phyloP scores from a whole-genome alignment of 2,888 invertebrate species.

The Limnephilus marmoratus region DNA sequence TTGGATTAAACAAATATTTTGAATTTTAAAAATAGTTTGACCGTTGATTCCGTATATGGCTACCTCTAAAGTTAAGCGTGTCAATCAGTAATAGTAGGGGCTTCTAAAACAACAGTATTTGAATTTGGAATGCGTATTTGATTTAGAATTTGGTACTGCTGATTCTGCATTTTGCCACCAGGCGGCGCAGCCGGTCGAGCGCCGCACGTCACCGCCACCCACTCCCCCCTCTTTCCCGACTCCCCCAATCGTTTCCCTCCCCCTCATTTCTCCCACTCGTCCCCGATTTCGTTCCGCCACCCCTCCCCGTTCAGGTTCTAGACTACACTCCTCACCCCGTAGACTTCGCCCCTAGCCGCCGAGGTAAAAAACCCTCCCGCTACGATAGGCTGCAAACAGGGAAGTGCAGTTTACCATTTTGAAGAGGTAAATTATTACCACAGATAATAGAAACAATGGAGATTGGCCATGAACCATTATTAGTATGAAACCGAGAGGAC shows the following conservation, averaged over 20 bases:
- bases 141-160: neutral
- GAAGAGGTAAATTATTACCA: neutral
- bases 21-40: neutral
- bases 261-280: neutral
- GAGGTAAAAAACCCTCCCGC: neutral
- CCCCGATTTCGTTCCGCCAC: neutral
- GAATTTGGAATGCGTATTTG: neutral
- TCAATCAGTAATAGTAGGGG: neutral
- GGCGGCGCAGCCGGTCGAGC: constrained; percentile 24
- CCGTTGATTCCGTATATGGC: neutral
- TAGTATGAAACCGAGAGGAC: no score
- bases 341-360: neutral
- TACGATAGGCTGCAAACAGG: neutral
- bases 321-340: neutral
- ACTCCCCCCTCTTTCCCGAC: neutral
- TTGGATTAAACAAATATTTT: neutral
- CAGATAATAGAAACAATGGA: no score
- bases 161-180: constrained; percentile 43
- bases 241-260: neutral
- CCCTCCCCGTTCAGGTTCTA: neutral
- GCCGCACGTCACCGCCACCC: constrained; percentile 37
- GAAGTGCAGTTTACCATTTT: neutral
- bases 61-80: neutral
- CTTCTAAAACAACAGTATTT: neutral
- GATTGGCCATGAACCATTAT: no score